Conservation (phyloP, 2,888 invertebrate species). For the Agriotes lineatus region DNA sequence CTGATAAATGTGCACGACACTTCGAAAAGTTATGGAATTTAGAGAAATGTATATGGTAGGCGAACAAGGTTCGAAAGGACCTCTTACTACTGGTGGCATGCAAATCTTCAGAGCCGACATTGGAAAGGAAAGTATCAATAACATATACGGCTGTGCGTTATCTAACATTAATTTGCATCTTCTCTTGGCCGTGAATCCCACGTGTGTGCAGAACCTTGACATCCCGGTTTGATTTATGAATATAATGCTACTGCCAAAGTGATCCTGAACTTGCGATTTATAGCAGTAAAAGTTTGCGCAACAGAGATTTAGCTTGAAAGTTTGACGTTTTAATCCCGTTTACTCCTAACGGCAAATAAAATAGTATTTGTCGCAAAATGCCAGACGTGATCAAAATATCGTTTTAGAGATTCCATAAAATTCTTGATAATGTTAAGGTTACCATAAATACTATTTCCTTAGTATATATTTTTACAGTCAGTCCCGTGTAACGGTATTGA, state of each 20-base stretch:
- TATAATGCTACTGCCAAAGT: too few relatives aligned
- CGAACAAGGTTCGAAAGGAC: not conserved
- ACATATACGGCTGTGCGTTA: not conserved
- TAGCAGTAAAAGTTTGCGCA: too few relatives aligned
- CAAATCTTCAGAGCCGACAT: not conserved
- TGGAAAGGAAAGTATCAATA: not conserved
- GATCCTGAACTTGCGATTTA: too few relatives aligned
- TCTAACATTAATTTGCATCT: conserved; percentile 1
- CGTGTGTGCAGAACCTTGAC: conserved; percentile 4
- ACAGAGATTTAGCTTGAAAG: not conserved
- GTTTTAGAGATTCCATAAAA: too few relatives aligned
- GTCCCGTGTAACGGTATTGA: too few relatives aligned
- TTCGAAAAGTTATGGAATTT: conserved; percentile 2
- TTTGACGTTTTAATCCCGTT: too few relatives aligned
- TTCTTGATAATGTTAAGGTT: too few relatives aligned
- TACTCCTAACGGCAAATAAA: too few relatives aligned
- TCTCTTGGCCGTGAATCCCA: not conserved
- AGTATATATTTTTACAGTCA: too few relatives aligned
- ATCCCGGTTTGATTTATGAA: not conserved
- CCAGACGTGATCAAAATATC: too few relatives aligned
- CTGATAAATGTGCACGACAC: not conserved
- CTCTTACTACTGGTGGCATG: not conserved
- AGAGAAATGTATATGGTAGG: conserved; percentile 9
- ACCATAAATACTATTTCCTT: too few relatives aligned
- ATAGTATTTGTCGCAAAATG: too few relatives aligned